Base-by-base conservation (phyloP, 2,888 invertebrate species). In the Gasteruption jaculator region DNA sequence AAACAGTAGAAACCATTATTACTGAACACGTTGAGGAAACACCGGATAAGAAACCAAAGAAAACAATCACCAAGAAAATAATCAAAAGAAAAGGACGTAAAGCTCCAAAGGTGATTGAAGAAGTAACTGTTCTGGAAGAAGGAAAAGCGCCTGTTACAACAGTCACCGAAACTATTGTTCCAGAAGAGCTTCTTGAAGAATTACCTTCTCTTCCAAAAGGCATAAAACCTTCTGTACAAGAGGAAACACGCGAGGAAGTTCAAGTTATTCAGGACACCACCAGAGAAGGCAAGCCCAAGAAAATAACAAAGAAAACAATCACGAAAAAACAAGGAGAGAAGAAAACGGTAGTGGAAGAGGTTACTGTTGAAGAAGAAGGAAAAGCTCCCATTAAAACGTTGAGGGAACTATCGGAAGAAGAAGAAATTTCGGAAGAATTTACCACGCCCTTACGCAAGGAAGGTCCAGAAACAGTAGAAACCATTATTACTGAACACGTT, bases 341-440 rank as follows among this genome's bases (percentile, higher is more conserved):
- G 47, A 24, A 52, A 48, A 48, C 53, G 3, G 49, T 56, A 2
- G 57, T 49, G 4, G 58, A 63, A 41, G 50, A 74, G 21, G 48
- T 65, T 2, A 72, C 72, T 18, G 65, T 71, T 22, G 72, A 74
- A 52, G 74, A 73, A 51, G 72, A 73, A 46, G 71, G 73, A 26
- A 72, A 68, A 54, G 53, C 71, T 63, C 63, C 75, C 50, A 54
- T 73, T 56, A 60, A 70, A 40, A 50, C 71, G 3, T 67, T 74
- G 48, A 59, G 71, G 26, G 63, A 58, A 43, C 61, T 45, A 22
- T 63, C 60, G 22, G 44, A 60, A 33, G 60, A 72, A 54, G 52
- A 61, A 36, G 50, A 45, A 12, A 21, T 38, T 3, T n/a, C 14
- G 15, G 53, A 56, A 35, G 57, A 53, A 32, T n/a, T n/a, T n/a